Conservation (phyloP, 2,888 invertebrate species). For the Antheraea yamamai region DNA sequence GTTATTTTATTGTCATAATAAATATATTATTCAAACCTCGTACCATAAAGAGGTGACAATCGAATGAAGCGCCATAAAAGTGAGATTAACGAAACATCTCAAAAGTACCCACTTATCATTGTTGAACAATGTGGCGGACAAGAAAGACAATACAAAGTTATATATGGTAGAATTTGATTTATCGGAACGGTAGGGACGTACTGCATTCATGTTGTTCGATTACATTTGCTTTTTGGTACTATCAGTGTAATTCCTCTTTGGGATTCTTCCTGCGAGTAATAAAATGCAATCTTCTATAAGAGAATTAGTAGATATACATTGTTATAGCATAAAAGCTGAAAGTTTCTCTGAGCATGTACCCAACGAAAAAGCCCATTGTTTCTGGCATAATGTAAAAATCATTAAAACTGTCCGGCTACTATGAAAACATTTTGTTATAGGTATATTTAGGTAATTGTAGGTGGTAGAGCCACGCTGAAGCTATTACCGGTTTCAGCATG, state of each 20-base stretch:
- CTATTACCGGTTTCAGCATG: too few relatives aligned
- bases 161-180: not conserved
- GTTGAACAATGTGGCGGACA: not conserved
- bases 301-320: too few relatives aligned
- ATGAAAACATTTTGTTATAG: too few relatives aligned
- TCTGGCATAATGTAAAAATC: too few relatives aligned
- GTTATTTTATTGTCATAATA: constrained; percentile 12
- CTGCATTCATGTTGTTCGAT: not conserved
- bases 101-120: constrained; percentile 12
- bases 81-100: not conserved
- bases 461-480: too few relatives aligned
- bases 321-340: too few relatives aligned
- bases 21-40: constrained; percentile 9
- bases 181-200: not conserved
- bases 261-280: too few relatives aligned
- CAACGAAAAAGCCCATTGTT: too few relatives aligned
- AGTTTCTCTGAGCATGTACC: too few relatives aligned
- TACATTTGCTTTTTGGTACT: not conserved
- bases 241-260: not conserved
- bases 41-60: constrained; percentile 14
- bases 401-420: too few relatives aligned
- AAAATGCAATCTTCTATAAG: too few relatives aligned
- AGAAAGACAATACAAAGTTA: not conserved
- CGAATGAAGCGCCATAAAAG: constrained; percentile 4
- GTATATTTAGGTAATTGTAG: too few relatives aligned